Evolutionary conservation across 2,888 invertebrate genomes (phyloP), one percentile per base, ranked within the genome.

Genomic region (Marronus borbonicus): DNA sequence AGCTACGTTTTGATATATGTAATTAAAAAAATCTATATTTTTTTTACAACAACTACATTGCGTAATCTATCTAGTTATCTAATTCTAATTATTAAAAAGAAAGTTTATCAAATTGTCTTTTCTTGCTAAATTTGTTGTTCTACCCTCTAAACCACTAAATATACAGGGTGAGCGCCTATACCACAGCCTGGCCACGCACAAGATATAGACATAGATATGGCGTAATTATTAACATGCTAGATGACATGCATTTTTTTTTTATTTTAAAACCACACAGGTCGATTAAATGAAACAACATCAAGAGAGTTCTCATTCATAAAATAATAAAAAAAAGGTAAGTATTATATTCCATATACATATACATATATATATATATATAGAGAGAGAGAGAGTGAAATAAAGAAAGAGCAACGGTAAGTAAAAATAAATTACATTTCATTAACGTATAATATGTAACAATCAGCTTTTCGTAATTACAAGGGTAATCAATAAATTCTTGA

Each of bases 171-270:
- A 86, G 85, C 85, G 87, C 87, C 88, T 88, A 87, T 91, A 92
- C 91, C 92, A 92, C 92, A 92, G 92, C 92, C 92, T 92, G 91
- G 92, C 92, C 92, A 92, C 92, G 92, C 92, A 89, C 88, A 87
- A 36, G 31, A 85, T 80, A 76, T 78, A 66, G 44, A 77, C 77
- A 80, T 76, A 77, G 81, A 84, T 36, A 36, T 86, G 84, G 84
- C 84, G 83, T 83, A 87, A 87, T 87, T 49, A 49, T 44, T 17
- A 66, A 24, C 66, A 66, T 66, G 66, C 66, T 44, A 44, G 17
- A 87, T 86, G 50, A 64, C 77, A 77, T 77, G 77, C 79, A 79
- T 83, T 84, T 83, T 86, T 86, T 86, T 85, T 84, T 17, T n/a
- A 86, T 82, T 82, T 28, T 28, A 62, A 62, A 62, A 62, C 31